Evolutionary conservation across 2,797 vertebrate genomes (phyloP).

Genomic region (Sebastes matsubarae): DNA sequence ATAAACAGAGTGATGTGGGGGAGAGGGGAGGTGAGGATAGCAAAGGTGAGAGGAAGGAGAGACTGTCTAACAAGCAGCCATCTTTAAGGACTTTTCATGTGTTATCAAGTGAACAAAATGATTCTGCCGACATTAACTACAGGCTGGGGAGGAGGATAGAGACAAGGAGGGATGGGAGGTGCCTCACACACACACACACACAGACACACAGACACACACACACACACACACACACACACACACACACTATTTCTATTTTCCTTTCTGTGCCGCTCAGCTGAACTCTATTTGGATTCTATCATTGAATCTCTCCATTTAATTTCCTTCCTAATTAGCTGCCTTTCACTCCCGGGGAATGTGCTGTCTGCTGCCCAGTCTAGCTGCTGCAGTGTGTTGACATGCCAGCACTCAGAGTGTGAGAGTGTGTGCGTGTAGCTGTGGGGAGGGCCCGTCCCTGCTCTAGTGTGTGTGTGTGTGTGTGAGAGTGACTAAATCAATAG

Average conservation of each 20-base stretch:
- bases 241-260: slow-evolving; percentile 38
- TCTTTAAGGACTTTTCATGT: slow-evolving; percentile 20
- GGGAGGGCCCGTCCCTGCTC: background rate
- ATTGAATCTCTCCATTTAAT: slow-evolving; percentile 57
- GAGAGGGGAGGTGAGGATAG: background rate
- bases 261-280: slow-evolving; percentile 33
- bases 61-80: background rate
- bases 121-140: background rate
- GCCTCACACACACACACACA: background rate
- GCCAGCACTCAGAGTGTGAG: slow-evolving; percentile 16
- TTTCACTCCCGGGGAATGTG: slow-evolving; percentile 50
- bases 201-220: background rate
- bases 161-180: background rate
- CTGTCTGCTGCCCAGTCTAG: slow-evolving; percentile 41
- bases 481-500: slow-evolving; percentile 61
- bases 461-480: slow-evolving; percentile 8
- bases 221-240: background rate
- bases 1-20: slow-evolving; percentile 4
- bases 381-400: slow-evolving; percentile 54
- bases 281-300: slow-evolving; percentile 66
- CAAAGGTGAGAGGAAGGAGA: background rate
- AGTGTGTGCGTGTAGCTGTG: slow-evolving; percentile 3
- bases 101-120: slow-evolving; percentile 24
- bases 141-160: background rate
- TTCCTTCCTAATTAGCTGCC: slow-evolving; percentile 69